Evolutionary conservation across 2,797 vertebrate species (phyloP).

Genomic region (Oryzias sinensis): DNA sequence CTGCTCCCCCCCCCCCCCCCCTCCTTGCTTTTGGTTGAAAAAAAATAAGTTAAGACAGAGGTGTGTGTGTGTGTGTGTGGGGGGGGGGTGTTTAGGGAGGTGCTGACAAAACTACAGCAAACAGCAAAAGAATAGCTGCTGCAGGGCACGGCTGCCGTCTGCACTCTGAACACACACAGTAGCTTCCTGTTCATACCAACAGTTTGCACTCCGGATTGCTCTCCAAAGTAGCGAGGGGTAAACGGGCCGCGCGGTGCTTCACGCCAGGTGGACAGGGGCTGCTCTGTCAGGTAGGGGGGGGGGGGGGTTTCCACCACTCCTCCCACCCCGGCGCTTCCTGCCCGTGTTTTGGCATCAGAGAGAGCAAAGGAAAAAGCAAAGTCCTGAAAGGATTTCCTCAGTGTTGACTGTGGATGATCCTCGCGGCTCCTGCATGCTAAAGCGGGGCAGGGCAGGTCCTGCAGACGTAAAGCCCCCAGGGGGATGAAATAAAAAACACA

Average conservation of each 20-base stretch:
- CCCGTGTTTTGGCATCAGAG: slow-evolving; percentile 70
- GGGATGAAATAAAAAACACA: slow-evolving; percentile 41
- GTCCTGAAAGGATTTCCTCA: slow-evolving; percentile 72
- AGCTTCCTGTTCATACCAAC: slow-evolving; percentile 22
- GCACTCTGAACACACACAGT: slow-evolving; percentile 32
- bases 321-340: slow-evolving; percentile 50
- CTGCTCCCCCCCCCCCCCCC: slow-evolving; percentile 12
- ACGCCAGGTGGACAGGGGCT: slow-evolving; percentile 41
- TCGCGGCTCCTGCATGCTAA: slow-evolving; percentile 64
- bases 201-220: slow-evolving; percentile 30
- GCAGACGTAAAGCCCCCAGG: slow-evolving; percentile 38
- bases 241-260: slow-evolving; percentile 20
- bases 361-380: slow-evolving; percentile 68
- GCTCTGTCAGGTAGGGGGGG: slow-evolving; percentile 49
- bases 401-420: slow-evolving; percentile 72
- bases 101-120: slow-evolving; percentile 62
- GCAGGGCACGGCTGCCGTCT: slow-evolving; percentile 51
- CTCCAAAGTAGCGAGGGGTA: slow-evolving; percentile 13
- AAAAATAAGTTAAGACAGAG: slow-evolving; percentile 2
- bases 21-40: slow-evolving; percentile 17
- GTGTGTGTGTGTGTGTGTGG: too few species aligned
- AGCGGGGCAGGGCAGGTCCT: slow-evolving; percentile 60
- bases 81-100: slow-evolving; percentile 43
- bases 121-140: slow-evolving; percentile 65
- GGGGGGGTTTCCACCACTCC: slow-evolving; percentile 24